Evolutionary conservation across 2,113 vertebrate genomes (phyloP), one percentile per base, ranked within the genome.

Genomic region (Petrocephalus zakoni): DNA sequence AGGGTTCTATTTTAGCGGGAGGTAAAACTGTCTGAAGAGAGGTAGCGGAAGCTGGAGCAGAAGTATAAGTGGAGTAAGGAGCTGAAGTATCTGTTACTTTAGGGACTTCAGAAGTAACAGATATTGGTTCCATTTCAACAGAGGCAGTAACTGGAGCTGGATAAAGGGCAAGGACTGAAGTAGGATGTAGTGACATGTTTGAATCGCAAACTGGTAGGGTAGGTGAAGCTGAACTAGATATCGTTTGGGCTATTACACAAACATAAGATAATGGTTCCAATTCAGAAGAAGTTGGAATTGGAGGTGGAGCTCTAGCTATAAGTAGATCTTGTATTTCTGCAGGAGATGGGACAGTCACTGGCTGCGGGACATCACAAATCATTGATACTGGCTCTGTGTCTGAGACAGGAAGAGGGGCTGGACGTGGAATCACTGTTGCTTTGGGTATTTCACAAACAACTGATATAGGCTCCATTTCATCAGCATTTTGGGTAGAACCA

Each of bases 391-490:
- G 68, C 17, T 93, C 92, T 72, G 82, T 89, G 42, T 46, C 17
- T 87, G 86, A 3, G 42, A 46, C 21, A 1, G 86, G 55, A 22
- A 49, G 37, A 47, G 34, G 46, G 19, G 19, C 86, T 91, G 89
- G 25, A 90, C 85, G 78, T 90, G 55, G 89, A 88, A 85, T 78
- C 13, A 15, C 47, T 72, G 49, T 84, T 87, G 89, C 87, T 56
- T 90, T 89, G 52, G 86, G 42, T 10, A 89, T 53, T 29, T 92
- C 89, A n/a, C 87, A 86, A 81, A 90, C 29, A 85, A 90, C 89
- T 85, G 88, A 87, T 72, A 88, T 78, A 87, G 90, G 78, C 6
- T 93, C 92, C 78, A 81, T 89, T 90, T 94, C 90, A 84, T 82
- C 58, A 56, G 75, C n/a, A 88, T 6, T 42, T 56, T 15, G 87